Conservation (phyloP, 2,113 vertebrate species). For the Rissa tridactyla region DNA sequence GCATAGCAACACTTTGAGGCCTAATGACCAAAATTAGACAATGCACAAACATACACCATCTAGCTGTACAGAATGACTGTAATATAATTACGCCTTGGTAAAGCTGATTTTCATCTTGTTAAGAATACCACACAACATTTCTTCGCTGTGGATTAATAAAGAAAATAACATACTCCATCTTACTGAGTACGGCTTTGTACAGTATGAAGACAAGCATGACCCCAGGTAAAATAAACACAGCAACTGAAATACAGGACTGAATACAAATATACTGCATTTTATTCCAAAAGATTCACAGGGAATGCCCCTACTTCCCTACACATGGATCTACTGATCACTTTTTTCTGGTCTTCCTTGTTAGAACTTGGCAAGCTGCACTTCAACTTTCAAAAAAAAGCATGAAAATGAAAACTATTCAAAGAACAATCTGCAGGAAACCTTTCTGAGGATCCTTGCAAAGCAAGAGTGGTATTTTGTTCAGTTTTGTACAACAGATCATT, state of each 20-base stretch:
- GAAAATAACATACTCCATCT: not conserved
- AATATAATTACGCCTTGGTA: not conserved
- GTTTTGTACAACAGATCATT: slow-evolving; percentile 16
- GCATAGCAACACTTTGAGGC: not conserved
- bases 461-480: slow-evolving; percentile 17
- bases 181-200: not conserved
- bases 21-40: not conserved
- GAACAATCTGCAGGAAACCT: slow-evolving; percentile 8
- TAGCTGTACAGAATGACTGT: not conserved
- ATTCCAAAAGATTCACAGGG: not conserved
- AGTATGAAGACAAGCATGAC: not conserved
- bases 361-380: not conserved
- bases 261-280: not conserved
- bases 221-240: not conserved
- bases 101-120: not conserved
- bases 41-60: not conserved
- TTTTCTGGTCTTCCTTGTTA: not conserved
- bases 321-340: not conserved
- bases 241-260: not conserved
- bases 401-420: slow-evolving; percentile 18
- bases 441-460: slow-evolving; percentile 8
- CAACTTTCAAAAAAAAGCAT: not conserved
- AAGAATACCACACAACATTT: not conserved
- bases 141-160: not conserved
- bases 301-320: not conserved